phyloP scores from a whole-genome alignment of 2,797 vertebrate genomes.

The Peromyscus nudipes region DNA sequence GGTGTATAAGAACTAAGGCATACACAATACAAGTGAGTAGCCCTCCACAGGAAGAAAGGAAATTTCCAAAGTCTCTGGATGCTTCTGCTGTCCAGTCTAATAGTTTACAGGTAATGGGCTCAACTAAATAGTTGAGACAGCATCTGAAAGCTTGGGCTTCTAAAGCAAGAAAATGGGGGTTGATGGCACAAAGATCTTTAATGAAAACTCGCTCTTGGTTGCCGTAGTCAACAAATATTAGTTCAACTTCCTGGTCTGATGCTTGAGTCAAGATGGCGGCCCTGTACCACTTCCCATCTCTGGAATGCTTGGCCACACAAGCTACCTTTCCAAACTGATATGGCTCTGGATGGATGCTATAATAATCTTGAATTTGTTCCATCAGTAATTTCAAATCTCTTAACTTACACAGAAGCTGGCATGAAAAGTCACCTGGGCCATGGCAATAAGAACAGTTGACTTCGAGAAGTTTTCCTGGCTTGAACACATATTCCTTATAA shows the following conservation, averaged over 20 bases:
- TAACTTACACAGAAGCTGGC: slow-evolving; percentile 89
- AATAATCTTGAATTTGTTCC: slow-evolving; percentile 91
- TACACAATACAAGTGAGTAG: slow-evolving; percentile 90
- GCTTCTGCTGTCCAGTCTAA: slow-evolving; percentile 86
- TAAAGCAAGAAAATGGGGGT: slow-evolving; percentile 89
- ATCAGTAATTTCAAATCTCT: slow-evolving; percentile 91
- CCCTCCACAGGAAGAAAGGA: slow-evolving; percentile 83
- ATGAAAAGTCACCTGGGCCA: slow-evolving; percentile 94
- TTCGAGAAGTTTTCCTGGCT: slow-evolving; percentile 90
- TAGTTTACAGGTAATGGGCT: slow-evolving; percentile 81
- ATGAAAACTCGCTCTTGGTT: slow-evolving; percentile 86
- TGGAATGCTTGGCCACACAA: slow-evolving; percentile 89
- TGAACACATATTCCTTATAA: slow-evolving; percentile 89
- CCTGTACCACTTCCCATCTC: slow-evolving; percentile 93
- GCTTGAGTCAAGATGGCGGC: slow-evolving; percentile 87
- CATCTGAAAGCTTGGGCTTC: slow-evolving; percentile 94
- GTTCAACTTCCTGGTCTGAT: slow-evolving; percentile 80
- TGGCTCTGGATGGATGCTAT: slow-evolving; percentile 85
- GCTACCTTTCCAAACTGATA: slow-evolving; percentile 88
- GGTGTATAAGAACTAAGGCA: slow-evolving; percentile 86
- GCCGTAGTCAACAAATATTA: slow-evolving; percentile 94
- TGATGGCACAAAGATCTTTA: slow-evolving; percentile 89
- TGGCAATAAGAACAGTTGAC: slow-evolving; percentile 89
- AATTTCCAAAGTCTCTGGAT: slow-evolving; percentile 86
- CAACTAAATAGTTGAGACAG: slow-evolving; percentile 88